phyloP scores from a whole-genome alignment of 2,888 invertebrate genomes.

The Chalcosyrphus nemorum region DNA sequence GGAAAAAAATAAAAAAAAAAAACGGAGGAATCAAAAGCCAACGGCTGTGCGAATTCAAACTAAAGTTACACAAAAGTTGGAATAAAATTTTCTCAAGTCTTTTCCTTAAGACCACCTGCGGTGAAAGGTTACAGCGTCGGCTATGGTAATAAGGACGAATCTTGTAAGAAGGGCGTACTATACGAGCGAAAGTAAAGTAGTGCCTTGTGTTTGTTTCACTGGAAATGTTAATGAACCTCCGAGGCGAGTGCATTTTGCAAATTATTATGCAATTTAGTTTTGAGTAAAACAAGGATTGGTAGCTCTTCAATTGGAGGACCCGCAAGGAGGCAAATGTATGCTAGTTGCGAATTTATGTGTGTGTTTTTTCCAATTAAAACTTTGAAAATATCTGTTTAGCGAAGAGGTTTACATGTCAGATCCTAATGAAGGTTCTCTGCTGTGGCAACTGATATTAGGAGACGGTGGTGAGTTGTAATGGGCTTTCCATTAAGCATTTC shows the following conservation, averaged over 20 bases:
- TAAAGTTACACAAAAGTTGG: constrained; percentile 36
- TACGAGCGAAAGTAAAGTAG: constrained; percentile 14
- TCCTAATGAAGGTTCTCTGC: too few relatives aligned
- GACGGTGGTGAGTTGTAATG: too few relatives aligned
- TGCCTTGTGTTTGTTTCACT: constrained; percentile 5
- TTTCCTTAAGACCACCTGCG: background rate
- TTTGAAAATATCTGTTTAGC: too few relatives aligned
- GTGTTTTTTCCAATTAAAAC: too few relatives aligned
- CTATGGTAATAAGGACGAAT: background rate
- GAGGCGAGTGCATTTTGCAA: background rate
- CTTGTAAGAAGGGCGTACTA: constrained; percentile 7
- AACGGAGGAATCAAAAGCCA: constrained; percentile 2
- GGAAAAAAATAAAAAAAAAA: too few relatives aligned
- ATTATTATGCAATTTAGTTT: background rate
- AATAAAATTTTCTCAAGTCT: constrained; percentile 2
- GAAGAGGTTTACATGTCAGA: too few relatives aligned
- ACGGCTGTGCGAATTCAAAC: constrained; percentile 13
- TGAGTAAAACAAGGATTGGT: too few relatives aligned
- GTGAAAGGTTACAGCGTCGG: background rate
- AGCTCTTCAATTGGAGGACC: too few relatives aligned
- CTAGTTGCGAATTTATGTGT: too few relatives aligned
- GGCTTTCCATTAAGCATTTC: too few relatives aligned
- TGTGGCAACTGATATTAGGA: too few relatives aligned
- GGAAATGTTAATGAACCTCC: constrained; percentile 24
- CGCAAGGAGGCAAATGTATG: too few relatives aligned